Percentiles rank a stretch among this genome's conserved stretches.
These are phyloP conservation scores for Sparus aurata DNA, from an alignment of 2,797 vertebrate genomes.

Conservation along the genomic window DNA sequence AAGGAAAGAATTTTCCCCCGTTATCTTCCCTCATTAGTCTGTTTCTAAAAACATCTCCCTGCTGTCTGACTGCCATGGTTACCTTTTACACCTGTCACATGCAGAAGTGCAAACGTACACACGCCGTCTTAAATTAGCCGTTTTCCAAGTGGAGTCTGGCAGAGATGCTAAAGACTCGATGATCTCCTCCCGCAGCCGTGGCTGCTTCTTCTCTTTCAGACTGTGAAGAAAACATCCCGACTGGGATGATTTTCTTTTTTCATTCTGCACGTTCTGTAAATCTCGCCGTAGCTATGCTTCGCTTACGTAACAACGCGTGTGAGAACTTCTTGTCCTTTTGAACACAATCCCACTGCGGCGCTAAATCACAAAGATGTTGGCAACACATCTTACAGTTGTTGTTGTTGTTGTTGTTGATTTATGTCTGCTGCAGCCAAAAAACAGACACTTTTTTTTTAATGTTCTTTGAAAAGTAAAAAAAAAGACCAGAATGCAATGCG, in stretches of 20 bases:
- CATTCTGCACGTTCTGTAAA: not conserved
- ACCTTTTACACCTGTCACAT: slow-evolving; percentile 43
- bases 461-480: not conserved
- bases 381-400: not conserved
- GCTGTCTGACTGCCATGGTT: slow-evolving; percentile 44
- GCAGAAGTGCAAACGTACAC: slow-evolving; percentile 12
- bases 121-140: slow-evolving; percentile 21
- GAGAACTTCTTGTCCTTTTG: slow-evolving; percentile 22
- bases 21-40: slow-evolving; percentile 18
- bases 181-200: not conserved
- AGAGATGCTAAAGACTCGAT: not conserved
- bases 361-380: slow-evolving; percentile 15
- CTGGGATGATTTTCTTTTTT: not conserved
- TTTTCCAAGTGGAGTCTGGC: not conserved
- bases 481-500: not conserved
- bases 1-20: not conserved
- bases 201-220: not conserved
- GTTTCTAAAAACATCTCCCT: slow-evolving; percentile 29
- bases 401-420: not conserved
- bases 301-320: slow-evolving; percentile 9
- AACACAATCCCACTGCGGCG: slow-evolving; percentile 18
- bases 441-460: too few species aligned
- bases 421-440: not conserved
- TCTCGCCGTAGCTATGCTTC: not conserved
- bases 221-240: not conserved